Percentiles rank a stretch among this genome's conserved stretches.
Conservation (phyloP, 2,797 vertebrate genomes). For the Syndactyla subalaris region DNA sequence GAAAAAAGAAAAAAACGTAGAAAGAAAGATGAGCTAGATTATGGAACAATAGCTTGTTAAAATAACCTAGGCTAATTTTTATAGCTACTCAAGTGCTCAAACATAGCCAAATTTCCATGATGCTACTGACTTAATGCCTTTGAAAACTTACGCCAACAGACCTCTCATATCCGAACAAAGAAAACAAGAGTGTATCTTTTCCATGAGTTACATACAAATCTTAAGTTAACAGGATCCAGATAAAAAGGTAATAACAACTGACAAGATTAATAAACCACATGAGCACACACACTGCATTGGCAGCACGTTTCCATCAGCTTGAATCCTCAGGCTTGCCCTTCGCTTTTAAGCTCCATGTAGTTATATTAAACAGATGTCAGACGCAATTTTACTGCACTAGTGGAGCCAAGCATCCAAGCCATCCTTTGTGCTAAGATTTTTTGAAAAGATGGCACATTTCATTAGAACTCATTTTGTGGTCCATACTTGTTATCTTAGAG, state of each 20-base stretch:
- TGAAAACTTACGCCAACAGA: conserved; percentile 78
- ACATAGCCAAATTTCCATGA: conserved; percentile 93
- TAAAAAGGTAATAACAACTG: conserved; percentile 82
- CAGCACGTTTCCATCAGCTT: conserved; percentile 62
- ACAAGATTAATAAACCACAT: conserved; percentile 81
- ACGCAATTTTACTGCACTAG: conserved; percentile 45
- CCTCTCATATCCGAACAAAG: conserved; percentile 66
- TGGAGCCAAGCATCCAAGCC: conserved; percentile 46
- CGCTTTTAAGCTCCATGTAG: conserved; percentile 41
- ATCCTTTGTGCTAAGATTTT: not conserved
- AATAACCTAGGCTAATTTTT: conserved; percentile 76
- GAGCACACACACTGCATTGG: conserved; percentile 14
- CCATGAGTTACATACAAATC: conserved; percentile 81
- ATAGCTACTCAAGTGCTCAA: conserved; percentile 60
- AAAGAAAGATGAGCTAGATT: conserved; percentile 63
- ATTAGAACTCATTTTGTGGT: not conserved
- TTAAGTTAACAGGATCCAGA: conserved; percentile 81
- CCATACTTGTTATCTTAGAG: not conserved
- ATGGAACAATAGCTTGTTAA: conserved; percentile 71
- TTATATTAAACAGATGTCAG: conserved; percentile 75
- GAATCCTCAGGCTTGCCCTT: conserved; percentile 37
- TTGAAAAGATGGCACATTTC: not conserved
- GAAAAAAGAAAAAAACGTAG: conserved; percentile 28
- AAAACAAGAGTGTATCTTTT: conserved; percentile 79
- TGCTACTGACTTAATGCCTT: conserved; percentile 82